Percentiles rank a stretch among this genome's conserved stretches.
phyloP scores from a whole-genome alignment of 1,140 invertebrate species.

The Eubasilissa regina region DNA sequence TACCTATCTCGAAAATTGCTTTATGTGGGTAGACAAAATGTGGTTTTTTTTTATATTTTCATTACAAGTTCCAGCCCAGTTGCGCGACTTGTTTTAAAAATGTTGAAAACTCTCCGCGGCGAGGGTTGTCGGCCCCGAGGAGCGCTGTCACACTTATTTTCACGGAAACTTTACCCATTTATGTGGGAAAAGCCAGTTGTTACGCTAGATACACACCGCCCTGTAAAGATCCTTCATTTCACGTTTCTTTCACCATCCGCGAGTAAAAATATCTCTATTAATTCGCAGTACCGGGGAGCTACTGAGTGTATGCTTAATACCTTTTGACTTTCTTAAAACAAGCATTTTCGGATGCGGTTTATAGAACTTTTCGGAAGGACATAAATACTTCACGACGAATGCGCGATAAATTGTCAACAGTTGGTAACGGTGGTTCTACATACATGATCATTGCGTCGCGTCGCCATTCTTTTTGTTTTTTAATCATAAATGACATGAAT shows the following conservation, averaged over 20 bases:
- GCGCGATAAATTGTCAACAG: neutral
- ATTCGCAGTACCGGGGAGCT: too few relatives aligned
- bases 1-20: too few relatives aligned
- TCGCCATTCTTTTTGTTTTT: neutral
- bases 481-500: too few relatives aligned
- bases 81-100: constrained; percentile 2
- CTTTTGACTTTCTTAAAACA: constrained; percentile 1
- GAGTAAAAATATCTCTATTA: too few relatives aligned
- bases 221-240: too few relatives aligned
- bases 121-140: neutral
- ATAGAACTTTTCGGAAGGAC: neutral
- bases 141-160: neutral
- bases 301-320: neutral
- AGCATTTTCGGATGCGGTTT: neutral
- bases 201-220: constrained; percentile 27
- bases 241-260: too few relatives aligned
- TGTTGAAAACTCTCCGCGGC: neutral
- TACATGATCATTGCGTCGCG: neutral
- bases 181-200: constrained; percentile 43
- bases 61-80: too few relatives aligned
- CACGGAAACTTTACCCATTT: constrained; percentile 42
- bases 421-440: neutral
- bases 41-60: too few relatives aligned
- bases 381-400: neutral
- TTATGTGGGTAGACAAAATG: too few relatives aligned